Conservation (phyloP, 2,797 vertebrate genomes). For the Notolepis coatsorum region DNA sequence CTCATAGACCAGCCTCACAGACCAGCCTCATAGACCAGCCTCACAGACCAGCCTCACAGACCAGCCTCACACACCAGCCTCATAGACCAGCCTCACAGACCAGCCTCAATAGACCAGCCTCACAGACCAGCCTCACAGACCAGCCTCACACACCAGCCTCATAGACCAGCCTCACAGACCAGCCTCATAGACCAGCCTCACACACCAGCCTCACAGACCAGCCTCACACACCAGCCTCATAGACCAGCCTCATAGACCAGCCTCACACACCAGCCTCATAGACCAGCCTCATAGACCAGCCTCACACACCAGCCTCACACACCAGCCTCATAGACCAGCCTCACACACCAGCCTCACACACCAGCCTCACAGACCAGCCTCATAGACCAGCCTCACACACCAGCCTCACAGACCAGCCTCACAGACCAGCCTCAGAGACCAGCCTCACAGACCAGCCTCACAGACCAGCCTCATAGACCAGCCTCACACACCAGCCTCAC, state of each 20-base stretch:
- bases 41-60: background rate
- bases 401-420: background rate
- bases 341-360: background rate
- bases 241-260: too few species aligned
- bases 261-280: background rate
- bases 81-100: background rate
- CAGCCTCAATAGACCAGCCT: background rate
- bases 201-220: background rate
- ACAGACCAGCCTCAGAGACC: background rate
- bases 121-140: background rate
- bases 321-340: background rate
- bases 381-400: background rate
- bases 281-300: background rate
- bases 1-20: background rate
- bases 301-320: background rate
- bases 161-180: background rate
- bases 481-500: background rate
- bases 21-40: constrained; percentile 11
- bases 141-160: background rate
- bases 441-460: too few species aligned
- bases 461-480: background rate
- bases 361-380: background rate
- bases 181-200: background rate
- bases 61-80: background rate
- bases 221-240: too few species aligned